phyloP scores from a whole-genome alignment of 1,140 invertebrate genomes.

The Bombus waltoni region DNA sequence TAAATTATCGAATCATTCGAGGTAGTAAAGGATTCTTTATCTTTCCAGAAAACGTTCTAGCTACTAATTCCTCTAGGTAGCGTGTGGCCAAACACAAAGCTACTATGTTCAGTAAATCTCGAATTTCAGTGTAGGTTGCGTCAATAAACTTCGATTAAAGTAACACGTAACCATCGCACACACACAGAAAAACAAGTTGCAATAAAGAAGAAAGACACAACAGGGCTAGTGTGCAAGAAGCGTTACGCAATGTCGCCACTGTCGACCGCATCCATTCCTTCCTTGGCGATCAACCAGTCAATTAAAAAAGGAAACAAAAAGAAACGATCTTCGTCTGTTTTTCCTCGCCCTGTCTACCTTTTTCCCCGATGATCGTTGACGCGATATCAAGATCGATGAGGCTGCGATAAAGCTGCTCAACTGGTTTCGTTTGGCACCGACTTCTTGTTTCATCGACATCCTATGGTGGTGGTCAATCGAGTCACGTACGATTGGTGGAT shows the following conservation, averaged over 20 bases:
- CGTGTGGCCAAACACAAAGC: not conserved
- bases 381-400: constrained; percentile 56
- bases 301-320: constrained; percentile 5
- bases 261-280: not conserved
- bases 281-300: constrained; percentile 8
- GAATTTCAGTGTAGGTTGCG: not conserved
- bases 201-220: not conserved
- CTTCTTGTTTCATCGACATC: not conserved
- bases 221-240: not conserved
- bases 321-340: not conserved
- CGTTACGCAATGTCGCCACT: not conserved
- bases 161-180: not conserved
- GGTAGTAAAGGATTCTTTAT: not conserved
- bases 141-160: not conserved
- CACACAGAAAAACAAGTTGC: not conserved
- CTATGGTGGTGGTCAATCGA: not conserved
- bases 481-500: constrained; percentile 30
- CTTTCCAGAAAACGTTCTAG: no score
- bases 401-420: constrained; percentile 57
- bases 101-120: not conserved
- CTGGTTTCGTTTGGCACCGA: constrained; percentile 59
- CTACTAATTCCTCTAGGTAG: not conserved
- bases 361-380: constrained; percentile 47
- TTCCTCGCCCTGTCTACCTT: constrained; percentile 1
- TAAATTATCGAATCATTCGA: not conserved